Percentiles rank a stretch among this genome's conserved stretches.
These are phyloP conservation scores for Melanotaenia trifasciata DNA, from an alignment of 2,797 vertebrate genomes.

Conservation along the genomic window DNA sequence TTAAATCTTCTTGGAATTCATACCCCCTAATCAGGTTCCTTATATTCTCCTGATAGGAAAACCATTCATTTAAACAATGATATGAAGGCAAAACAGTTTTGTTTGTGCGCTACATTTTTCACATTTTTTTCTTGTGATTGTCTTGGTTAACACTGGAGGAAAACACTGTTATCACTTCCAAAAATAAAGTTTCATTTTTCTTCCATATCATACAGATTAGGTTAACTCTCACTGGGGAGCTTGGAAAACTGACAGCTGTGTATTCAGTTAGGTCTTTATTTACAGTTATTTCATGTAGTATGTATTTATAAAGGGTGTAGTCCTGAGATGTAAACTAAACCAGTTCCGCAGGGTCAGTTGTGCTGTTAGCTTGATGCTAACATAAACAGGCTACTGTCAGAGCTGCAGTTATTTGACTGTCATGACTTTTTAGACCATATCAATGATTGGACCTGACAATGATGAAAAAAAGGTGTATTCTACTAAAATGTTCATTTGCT, in stretches of 20 bases:
- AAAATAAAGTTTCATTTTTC: slow-evolving; percentile 21
- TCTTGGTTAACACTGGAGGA: neutral
- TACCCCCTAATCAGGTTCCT: neutral
- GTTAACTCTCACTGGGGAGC: neutral
- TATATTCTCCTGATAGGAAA: neutral
- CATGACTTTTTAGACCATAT: neutral
- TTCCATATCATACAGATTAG: slow-evolving; percentile 14
- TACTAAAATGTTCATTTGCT: neutral
- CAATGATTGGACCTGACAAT: neutral
- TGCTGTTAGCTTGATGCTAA: neutral
- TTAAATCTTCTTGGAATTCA: slow-evolving; percentile 7
- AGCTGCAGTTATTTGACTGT: neutral
- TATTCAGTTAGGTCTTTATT: neutral
- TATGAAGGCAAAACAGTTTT: slow-evolving; percentile 3
- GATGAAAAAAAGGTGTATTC: neutral
- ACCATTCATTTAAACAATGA: slow-evolving; percentile 13
- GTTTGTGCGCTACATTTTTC: slow-evolving; percentile 12
- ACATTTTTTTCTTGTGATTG: slow-evolving; percentile 4
- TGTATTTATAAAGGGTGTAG: neutral
- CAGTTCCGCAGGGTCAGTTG: neutral
- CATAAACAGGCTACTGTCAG: neutral
- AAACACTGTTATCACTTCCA: slow-evolving; percentile 13
- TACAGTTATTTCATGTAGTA: neutral
- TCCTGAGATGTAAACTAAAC: neutral
- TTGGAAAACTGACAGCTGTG: neutral